Conservation (phyloP, 2,797 vertebrate genomes). For the Syncerus caffer region DNA sequence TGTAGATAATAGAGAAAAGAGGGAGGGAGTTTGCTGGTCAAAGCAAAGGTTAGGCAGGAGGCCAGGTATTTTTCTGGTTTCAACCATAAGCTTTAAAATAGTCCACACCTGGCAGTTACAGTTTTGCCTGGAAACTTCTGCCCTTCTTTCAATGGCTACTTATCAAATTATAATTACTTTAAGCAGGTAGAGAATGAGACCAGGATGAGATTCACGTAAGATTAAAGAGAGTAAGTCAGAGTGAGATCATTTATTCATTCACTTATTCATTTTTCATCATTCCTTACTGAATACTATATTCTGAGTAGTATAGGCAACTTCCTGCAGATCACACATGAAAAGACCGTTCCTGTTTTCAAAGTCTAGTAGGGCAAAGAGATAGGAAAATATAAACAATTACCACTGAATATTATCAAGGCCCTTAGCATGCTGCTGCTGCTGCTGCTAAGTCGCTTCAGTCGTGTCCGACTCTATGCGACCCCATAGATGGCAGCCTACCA, state of each 20-base stretch:
- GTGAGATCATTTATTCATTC: neutral
- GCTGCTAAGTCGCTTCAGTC: no score
- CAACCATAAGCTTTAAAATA: neutral
- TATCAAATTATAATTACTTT: neutral
- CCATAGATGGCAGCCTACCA: no score
- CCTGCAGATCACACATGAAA: neutral
- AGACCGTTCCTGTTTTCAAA: neutral
- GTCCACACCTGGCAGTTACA: neutral
- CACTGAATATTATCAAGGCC: neutral
- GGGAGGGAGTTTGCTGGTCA: neutral
- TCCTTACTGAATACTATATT: neutral
- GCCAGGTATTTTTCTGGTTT: slow-evolving; percentile 32
- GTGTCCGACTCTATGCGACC: no score
- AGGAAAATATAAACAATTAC: neutral
- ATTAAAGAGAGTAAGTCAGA: neutral
- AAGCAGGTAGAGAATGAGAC: neutral
- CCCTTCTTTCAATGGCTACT: neutral
- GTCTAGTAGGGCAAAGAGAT: neutral
- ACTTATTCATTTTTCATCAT: neutral
- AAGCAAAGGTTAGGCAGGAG: neutral
- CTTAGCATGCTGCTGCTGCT: neutral
- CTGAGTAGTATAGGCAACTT: neutral
- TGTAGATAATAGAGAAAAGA: neutral
- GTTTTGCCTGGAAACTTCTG: neutral
- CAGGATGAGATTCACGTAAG: neutral